A percentile compares a stretch with the other conserved stretches of the same genome.
Evolutionary conservation across 2,888 invertebrate genomes (phyloP).

Genomic region (Andrena trimmerana): DNA sequence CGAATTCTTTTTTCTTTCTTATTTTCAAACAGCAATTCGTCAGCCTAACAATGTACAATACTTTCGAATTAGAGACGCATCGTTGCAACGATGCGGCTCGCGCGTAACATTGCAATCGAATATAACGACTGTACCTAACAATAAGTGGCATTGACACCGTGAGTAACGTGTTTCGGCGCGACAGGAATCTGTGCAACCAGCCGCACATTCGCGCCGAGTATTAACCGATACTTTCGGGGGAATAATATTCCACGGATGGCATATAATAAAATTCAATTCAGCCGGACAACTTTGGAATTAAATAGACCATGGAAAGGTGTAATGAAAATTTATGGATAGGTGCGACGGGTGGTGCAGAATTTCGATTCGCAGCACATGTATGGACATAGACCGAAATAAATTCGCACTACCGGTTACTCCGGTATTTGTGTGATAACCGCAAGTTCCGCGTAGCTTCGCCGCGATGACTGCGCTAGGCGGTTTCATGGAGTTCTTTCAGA

Average conservation of each 20-base stretch:
- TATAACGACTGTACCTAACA: background rate
- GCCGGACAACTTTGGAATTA: background rate
- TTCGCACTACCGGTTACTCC: slow-evolving; percentile 45
- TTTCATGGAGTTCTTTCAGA: slow-evolving; percentile 92
- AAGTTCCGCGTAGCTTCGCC: slow-evolving; percentile 12
- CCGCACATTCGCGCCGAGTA: no score
- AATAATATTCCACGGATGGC: background rate
- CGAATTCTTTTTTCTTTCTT: no score
- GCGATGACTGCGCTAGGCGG: slow-evolving; percentile 88
- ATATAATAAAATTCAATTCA: background rate
- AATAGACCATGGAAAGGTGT: slow-evolving; percentile 8
- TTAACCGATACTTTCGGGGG: background rate
- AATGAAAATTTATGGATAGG: background rate
- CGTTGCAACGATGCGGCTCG: background rate
- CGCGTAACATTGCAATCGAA: background rate
- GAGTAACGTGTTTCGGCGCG: background rate
- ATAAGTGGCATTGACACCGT: slow-evolving; percentile 3
- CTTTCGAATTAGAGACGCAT: background rate
- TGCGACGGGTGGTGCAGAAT: background rate
- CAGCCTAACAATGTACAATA: background rate
- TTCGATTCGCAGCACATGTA: slow-evolving; percentile 24
- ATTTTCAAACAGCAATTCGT: no score
- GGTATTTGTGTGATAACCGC: slow-evolving; percentile 30
- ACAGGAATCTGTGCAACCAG: no score
- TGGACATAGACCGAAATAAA: slow-evolving; percentile 38